Conservation (phyloP, 2,888 invertebrate genomes). For the Bruchidius siliquastri region DNA sequence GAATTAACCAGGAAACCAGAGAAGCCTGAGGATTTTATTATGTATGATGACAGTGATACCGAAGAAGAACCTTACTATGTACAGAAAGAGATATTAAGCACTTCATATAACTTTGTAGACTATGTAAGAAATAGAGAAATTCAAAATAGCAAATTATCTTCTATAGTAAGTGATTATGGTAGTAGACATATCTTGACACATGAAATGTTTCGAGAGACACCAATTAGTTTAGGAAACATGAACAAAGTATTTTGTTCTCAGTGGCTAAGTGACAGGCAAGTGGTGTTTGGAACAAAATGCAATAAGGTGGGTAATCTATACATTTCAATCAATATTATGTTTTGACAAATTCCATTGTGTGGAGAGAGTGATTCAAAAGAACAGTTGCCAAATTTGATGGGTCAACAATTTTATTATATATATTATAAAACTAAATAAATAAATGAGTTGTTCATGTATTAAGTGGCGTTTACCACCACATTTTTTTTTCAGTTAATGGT, state of each 20-base stretch:
- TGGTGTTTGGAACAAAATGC: conserved; percentile 95
- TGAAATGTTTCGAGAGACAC: conserved; percentile 82
- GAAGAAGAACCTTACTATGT: conserved; percentile 75
- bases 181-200: conserved; percentile 85
- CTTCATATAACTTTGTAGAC: conserved; percentile 82
- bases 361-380: no score
- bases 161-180: conserved; percentile 73
- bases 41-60: conserved; percentile 83
- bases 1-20: conserved; percentile 78
- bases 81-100: conserved; percentile 67
- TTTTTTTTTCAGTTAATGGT: conserved; percentile 68
- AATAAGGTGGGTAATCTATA: conserved; percentile 81
- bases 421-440: no score
- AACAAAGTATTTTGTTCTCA: conserved; percentile 94
- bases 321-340: no score
- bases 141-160: conserved; percentile 64
- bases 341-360: no score
- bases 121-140: conserved; percentile 76
- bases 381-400: no score
- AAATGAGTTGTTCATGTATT: no score
- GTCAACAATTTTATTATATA: no score
- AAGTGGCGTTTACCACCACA: no score
- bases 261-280: conserved; percentile 92
- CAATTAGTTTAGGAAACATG: conserved; percentile 77
- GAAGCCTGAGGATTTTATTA: conserved; percentile 86